Conservation (phyloP, 1,140 invertebrate genomes). For the Brachystomella parvula region DNA sequence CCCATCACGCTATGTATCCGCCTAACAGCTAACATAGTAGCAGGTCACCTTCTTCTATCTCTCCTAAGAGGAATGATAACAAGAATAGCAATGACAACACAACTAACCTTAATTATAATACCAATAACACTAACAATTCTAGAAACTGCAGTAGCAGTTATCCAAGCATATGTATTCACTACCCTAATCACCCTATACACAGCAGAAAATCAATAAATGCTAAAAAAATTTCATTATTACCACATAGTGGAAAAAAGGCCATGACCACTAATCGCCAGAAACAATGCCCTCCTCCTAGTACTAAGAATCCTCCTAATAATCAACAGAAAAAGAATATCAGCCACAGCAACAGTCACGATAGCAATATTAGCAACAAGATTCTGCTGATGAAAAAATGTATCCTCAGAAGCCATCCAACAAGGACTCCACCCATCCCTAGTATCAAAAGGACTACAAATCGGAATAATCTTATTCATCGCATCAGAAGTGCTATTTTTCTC, state of each 20-base stretch:
- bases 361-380: constrained; percentile 46
- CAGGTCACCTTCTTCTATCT: constrained; percentile 53
- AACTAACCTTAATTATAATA: constrained; percentile 43
- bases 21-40: constrained; percentile 60
- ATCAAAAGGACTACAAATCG: constrained; percentile 47
- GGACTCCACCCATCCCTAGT: constrained; percentile 42
- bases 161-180: constrained; percentile 52
- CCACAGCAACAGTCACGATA: constrained; percentile 45
- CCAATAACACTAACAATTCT: constrained; percentile 49
- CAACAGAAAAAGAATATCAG: constrained; percentile 43
- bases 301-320: constrained; percentile 48
- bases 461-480: constrained; percentile 57
- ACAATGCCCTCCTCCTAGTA: constrained; percentile 45
- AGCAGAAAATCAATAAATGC: constrained; percentile 43
- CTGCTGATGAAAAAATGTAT: constrained; percentile 55
- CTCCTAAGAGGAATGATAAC: constrained; percentile 47
- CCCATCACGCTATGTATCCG: constrained; percentile 55
- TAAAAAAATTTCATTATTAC: constrained; percentile 32
- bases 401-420: constrained; percentile 47
- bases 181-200: constrained; percentile 48
- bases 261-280: constrained; percentile 47
- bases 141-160: constrained; percentile 48
- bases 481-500: constrained; percentile 57
- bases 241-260: constrained; percentile 45
- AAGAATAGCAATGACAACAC: constrained; percentile 32